Conservation (phyloP, 2,888 invertebrate species). For the Heliconius sara region DNA sequence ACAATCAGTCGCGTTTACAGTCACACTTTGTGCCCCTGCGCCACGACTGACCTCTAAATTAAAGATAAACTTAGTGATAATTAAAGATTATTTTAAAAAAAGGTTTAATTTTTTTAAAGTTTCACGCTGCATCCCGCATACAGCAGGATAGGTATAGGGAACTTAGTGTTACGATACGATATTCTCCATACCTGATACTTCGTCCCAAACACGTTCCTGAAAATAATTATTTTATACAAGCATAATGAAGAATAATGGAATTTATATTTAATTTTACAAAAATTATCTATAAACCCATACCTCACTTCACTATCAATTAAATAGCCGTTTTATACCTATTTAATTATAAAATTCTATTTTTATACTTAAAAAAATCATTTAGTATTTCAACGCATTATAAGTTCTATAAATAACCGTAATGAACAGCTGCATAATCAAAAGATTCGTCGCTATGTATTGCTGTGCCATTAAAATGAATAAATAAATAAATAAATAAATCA, state of each 20-base stretch:
- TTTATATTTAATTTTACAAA: not conserved
- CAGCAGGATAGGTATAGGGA: no score
- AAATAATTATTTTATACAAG: not conserved
- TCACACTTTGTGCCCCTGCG: no score
- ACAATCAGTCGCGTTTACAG: no score
- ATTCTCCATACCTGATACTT: no score
- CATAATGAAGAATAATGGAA: not conserved
- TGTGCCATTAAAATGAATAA: slow-evolving; percentile 4
- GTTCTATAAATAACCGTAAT: slow-evolving; percentile 24
- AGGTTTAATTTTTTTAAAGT: no score
- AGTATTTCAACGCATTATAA: slow-evolving; percentile 27
- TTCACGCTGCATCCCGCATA: no score
- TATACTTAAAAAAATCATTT: slow-evolving; percentile 14
- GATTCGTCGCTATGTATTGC: slow-evolving; percentile 13
- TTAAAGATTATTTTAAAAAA: no score
- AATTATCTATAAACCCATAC: not conserved
- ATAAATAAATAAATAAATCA: no score
- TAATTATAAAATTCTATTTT: slow-evolving; percentile 9
- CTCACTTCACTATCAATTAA: not conserved
- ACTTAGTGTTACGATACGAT: no score
- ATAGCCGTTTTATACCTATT: not conserved
- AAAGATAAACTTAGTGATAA: no score
- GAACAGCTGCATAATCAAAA: slow-evolving; percentile 19
- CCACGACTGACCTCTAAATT: no score
- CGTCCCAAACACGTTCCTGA: not conserved